Percentiles rank a stretch among this genome's conserved stretches.
Conservation (phyloP, 2,888 invertebrate species). For the Rhagium mordax region DNA sequence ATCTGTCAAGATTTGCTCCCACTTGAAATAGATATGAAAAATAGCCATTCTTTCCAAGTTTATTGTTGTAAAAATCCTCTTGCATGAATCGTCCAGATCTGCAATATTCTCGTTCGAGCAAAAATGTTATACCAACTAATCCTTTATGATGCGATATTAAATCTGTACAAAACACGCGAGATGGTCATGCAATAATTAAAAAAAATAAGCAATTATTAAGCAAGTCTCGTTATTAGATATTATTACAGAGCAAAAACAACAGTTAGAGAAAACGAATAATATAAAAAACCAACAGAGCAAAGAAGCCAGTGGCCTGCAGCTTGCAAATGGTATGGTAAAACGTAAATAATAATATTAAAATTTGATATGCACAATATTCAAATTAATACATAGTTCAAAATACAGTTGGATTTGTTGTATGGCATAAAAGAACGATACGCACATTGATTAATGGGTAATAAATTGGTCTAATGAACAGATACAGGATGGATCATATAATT, state of each 20-base stretch:
- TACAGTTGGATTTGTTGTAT: not conserved
- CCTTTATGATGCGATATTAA: conserved; percentile 17
- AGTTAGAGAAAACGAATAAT: conserved; percentile 48
- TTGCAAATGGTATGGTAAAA: not conserved
- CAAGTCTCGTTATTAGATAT: conserved; percentile 40
- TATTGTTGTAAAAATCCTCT: not conserved
- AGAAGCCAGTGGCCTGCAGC: conserved; percentile 41
- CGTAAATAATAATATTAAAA: conserved; percentile 13
- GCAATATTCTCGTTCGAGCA: not conserved
- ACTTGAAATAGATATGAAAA: not conserved
- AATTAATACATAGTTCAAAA: not conserved
- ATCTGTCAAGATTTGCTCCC: not conserved
- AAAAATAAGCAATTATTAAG: conserved; percentile 44
- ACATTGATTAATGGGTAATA: too few relatives aligned
- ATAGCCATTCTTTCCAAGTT: not conserved
- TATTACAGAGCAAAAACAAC: conserved; percentile 43
- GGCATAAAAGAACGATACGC: too few relatives aligned
- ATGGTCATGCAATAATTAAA: conserved; percentile 43
- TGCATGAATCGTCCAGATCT: not conserved
- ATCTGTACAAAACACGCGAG: conserved; percentile 40
- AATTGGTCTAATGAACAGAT: too few relatives aligned
- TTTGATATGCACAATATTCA: conserved; percentile 1
- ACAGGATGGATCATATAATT: too few relatives aligned
- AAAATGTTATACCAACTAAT: conserved; percentile 15
- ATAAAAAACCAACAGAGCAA: conserved; percentile 50